Conservation (phyloP, 2,888 invertebrate genomes). For the Euclidia mi region DNA sequence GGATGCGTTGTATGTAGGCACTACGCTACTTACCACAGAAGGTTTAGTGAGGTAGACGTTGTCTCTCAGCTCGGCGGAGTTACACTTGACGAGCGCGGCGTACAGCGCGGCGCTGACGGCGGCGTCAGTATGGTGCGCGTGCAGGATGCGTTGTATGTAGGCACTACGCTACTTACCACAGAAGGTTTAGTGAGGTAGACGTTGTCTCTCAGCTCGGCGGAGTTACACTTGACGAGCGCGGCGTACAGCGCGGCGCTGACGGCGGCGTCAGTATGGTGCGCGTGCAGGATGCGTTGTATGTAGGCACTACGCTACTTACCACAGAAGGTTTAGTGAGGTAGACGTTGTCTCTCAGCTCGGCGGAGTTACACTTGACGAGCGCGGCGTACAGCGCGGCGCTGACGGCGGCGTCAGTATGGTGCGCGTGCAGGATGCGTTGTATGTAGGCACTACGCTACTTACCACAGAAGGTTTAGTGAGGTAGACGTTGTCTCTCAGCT, state of each 20-base stretch:
- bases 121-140: slow-evolving; percentile 50
- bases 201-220: slow-evolving; percentile 66
- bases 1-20: slow-evolving; percentile 30
- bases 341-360: slow-evolving; percentile 69
- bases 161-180: too few relatives aligned
- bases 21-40: too few relatives aligned
- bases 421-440: slow-evolving; percentile 30
- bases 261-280: slow-evolving; percentile 56
- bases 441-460: too few relatives aligned
- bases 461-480: slow-evolving; percentile 69
- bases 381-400: slow-evolving; percentile 75
- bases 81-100: slow-evolving; percentile 71
- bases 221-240: slow-evolving; percentile 68
- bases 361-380: slow-evolving; percentile 67
- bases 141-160: slow-evolving; percentile 33
- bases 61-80: slow-evolving; percentile 67
- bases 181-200: slow-evolving; percentile 74
- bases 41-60: slow-evolving; percentile 75
- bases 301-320: too few relatives aligned
- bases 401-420: slow-evolving; percentile 59
- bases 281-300: slow-evolving; percentile 30
- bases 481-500: slow-evolving; percentile 73
- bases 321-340: slow-evolving; percentile 73
- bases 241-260: slow-evolving; percentile 75
- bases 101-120: slow-evolving; percentile 72